phyloP scores from a whole-genome alignment of 2,888 invertebrate genomes.

The Scaptodrosophila latifasciaeformis region DNA sequence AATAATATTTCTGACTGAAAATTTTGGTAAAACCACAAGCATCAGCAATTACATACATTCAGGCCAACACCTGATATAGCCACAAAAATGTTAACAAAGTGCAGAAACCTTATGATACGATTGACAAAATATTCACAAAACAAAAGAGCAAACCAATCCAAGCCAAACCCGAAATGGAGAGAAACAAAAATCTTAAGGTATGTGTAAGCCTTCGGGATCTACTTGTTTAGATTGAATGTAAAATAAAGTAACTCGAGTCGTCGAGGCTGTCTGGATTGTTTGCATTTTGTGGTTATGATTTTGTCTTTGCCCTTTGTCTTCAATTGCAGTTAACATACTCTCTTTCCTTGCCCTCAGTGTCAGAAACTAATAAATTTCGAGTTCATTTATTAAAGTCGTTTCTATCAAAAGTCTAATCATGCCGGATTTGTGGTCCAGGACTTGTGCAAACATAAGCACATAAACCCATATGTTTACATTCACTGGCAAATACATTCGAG shows the following conservation, averaged over 20 bases:
- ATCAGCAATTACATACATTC: neutral
- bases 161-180: slow-evolving; percentile 4
- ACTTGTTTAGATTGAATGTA: neutral
- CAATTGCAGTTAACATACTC: neutral
- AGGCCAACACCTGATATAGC: slow-evolving; percentile 33
- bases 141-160: too few species aligned
- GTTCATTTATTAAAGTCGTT: slow-evolving; percentile 58
- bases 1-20: slow-evolving; percentile 13
- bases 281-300: neutral
- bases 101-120: slow-evolving; percentile 37
- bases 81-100: slow-evolving; percentile 32
- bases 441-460: slow-evolving; percentile 17
- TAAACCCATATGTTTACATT: neutral
- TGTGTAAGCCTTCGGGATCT: neutral
- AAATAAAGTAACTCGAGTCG: too few species aligned
- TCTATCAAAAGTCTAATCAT: slow-evolving; percentile 56
- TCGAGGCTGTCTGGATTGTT: too few species aligned
- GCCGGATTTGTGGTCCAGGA: slow-evolving; percentile 50
- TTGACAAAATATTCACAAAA: slow-evolving; percentile 22
- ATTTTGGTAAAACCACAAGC: slow-evolving; percentile 10
- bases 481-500: slow-evolving; percentile 13
- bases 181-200: slow-evolving; percentile 1
- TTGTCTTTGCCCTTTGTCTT: neutral
- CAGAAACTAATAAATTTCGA: slow-evolving; percentile 47
- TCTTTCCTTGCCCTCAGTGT: neutral